Evolutionary conservation across 2,888 invertebrate genomes (phyloP), one percentile per base, ranked within the genome.

Genomic region (Drosophila nr. fundita): DNA sequence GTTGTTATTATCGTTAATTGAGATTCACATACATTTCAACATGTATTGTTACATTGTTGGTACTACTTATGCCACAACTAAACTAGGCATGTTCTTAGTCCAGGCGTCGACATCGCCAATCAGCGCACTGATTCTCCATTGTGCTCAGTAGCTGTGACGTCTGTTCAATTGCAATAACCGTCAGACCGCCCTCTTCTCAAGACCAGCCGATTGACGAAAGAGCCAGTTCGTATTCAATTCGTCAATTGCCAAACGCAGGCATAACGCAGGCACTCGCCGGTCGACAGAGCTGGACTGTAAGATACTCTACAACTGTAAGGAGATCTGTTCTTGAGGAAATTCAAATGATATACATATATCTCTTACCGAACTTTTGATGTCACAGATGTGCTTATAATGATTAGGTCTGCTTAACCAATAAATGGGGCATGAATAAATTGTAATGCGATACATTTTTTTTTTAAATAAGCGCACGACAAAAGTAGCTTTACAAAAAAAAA

Each of bases 1-100:
- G 68, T 60, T 68, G 88, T 85, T 88, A 82, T 82, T 85, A 82
- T 80, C 88, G 78, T 74, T 85, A 85, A 90, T 86, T 89, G 85
- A 76, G 76, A 59, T 70, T 58, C 68, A 78, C 73, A 62, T 18
- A 59, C 49, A 77, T 70, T 61, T 63, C 73, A 69, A 63, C 18
- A 59, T 45, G 59, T 52, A 11, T 48, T 24, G 78, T 68, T 61
- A 70, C 62, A 50, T 57, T 49, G 67, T 32, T 54, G 29, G 70
- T 66, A 78, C 63, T 67, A 71, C 61, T 74, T 68, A 55, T 67
- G 57, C 54, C 55, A 67, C 10, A 72, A 74, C 81, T 63, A 80
- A 55, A 77, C 64, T 68, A 71, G 59, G 61, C 50, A 55, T 54
- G 49, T 54, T 64, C 68, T 49, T 71, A 71, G 61, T 67, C 80